These are phyloP conservation scores for Dicaeum eximium DNA, from an alignment of 2,113 vertebrate genomes.

Conservation along the genomic window DNA sequence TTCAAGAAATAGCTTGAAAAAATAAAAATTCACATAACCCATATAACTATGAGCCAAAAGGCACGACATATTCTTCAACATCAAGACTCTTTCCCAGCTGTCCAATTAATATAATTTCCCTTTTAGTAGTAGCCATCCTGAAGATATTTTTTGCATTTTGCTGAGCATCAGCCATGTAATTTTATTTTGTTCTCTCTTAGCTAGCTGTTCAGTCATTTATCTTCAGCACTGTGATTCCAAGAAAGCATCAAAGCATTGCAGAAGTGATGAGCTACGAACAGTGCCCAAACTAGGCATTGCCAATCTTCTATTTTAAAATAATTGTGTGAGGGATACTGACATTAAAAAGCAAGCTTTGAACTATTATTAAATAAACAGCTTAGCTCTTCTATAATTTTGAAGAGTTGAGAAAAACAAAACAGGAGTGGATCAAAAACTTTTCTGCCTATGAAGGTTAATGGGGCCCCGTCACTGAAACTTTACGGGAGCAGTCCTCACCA, in stretches of 20 bases:
- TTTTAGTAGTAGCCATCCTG: background rate
- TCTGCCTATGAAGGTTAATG: background rate
- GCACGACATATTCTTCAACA: accelerated
- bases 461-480: background rate
- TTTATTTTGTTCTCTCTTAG: background rate
- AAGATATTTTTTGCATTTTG: background rate
- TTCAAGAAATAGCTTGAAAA: background rate
- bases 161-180: background rate
- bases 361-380: background rate
- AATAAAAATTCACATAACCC: background rate
- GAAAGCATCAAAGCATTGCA: background rate
- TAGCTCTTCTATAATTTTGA: background rate
- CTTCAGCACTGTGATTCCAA: background rate
- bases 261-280: background rate
- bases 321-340: background rate
- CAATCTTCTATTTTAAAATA: background rate
- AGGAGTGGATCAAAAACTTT: background rate
- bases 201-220: background rate
- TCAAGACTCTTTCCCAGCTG: background rate
- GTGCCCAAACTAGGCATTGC: background rate
- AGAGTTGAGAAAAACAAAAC: background rate
- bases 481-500: background rate
- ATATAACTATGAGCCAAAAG: background rate
- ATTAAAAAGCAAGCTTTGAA: background rate
- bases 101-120: background rate